Base-by-base conservation (phyloP, 2,113 vertebrate species). In the Rhinoptilus africanus region DNA sequence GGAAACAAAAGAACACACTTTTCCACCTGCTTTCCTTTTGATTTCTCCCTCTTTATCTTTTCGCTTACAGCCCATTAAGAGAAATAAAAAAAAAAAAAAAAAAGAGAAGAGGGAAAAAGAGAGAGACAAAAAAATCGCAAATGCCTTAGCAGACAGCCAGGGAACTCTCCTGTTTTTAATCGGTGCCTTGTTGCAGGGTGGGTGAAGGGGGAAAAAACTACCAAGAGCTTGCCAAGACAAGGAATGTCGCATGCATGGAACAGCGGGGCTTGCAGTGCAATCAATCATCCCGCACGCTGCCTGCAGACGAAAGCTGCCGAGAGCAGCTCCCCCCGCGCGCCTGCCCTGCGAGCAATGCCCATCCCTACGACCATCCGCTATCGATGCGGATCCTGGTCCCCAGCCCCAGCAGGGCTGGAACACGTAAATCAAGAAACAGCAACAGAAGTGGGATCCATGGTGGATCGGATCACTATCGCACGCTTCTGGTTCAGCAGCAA, bases 211-310 rank as follows among this genome's bases (percentile, higher is more conserved):
- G 35, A 60, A 10, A 57, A 45, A 37, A 16, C 63, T 39, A 10
- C 62, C 59, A 12, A 41, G 60, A 69, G 77, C 47, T 7, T 94
- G 85, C 92, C 89, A 72, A 91, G 69, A n/a, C 15, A 24, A 9
- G 92, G 50, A 93, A 43, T 63, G 77, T 63, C 66, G 17, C 96
- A 96, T 66, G 86, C 76, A 75, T 62, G 54, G 94, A 89, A 34
- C 88, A 48, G 90, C 73, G 23, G 86, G 34, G 91, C 90, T 95
- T 97, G 96, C 96, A 93, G 93, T 95, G 88, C 95, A 56, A 97
- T 98, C 96, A 69, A 96, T 98, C 97, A 97, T 43, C 14, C 0
- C 51, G 16, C n/a, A 10, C 6, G 5, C 73, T 78, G 95, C 85
- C 87, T 95, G 48, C 76, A 37, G 95, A 76, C 4, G 16, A 23